phyloP scores from a whole-genome alignment of 1,140 invertebrate species.

The Octopus sinensis region DNA sequence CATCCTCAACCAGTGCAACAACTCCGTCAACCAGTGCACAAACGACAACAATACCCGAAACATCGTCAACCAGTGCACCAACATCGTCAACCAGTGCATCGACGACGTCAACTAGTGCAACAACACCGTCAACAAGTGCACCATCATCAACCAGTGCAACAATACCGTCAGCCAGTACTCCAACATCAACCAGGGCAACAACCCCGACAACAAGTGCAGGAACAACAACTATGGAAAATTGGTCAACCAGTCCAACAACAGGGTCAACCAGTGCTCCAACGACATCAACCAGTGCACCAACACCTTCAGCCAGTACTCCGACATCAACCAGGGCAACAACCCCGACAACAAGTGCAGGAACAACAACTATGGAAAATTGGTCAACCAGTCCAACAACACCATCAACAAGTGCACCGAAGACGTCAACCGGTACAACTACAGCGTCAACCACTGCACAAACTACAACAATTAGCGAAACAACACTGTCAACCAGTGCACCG shows the following conservation, averaged over 20 bases:
- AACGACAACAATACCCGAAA: too few relatives aligned
- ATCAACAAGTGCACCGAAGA: not conserved
- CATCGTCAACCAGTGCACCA: not conserved
- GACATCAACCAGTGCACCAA: too few relatives aligned
- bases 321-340: too few relatives aligned
- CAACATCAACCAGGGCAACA: not conserved
- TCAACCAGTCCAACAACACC: not conserved
- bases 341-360: not conserved
- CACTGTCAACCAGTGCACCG: too few relatives aligned
- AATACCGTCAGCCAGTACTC: too few relatives aligned
- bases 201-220: too few relatives aligned
- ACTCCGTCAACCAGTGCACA: not conserved
- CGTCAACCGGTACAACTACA: not conserved
- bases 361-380: not conserved
- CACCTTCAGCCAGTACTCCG: not conserved
- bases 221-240: too few relatives aligned
- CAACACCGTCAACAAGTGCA: not conserved
- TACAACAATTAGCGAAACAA: too few relatives aligned
- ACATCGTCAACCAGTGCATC: not conserved
- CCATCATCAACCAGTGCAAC: not conserved
- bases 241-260: too few relatives aligned
- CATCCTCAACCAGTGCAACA: not conserved
- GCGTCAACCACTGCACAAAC: not conserved
- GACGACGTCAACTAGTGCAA: not conserved
- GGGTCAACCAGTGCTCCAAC: too few relatives aligned